Conservation (phyloP, 2,797 vertebrate genomes). For the Anolis apletophallus region DNA sequence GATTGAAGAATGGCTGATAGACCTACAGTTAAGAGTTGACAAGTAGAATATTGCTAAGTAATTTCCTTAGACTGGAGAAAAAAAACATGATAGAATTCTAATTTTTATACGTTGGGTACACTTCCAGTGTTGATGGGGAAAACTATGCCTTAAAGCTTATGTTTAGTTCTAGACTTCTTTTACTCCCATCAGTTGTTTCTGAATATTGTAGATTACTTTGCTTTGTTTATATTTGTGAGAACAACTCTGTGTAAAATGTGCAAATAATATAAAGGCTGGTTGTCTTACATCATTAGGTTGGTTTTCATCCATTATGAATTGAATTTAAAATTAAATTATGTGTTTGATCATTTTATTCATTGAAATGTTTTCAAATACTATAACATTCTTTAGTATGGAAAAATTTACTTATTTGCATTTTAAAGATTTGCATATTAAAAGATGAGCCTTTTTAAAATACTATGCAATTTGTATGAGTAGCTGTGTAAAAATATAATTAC, state of each 20-base stretch:
- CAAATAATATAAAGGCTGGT: constrained; percentile 30
- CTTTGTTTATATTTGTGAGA: constrained; percentile 42
- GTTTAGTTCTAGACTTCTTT: constrained; percentile 15
- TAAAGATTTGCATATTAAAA: constrained; percentile 40
- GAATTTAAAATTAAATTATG: constrained; percentile 61
- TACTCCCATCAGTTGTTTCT: constrained; percentile 37
- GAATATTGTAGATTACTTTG: constrained; percentile 34
- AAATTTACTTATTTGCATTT: constrained; percentile 50
- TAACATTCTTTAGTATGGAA: constrained; percentile 44
- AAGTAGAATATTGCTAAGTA: neutral
- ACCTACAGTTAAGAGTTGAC: rapidly evolving
- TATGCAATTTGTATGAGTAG: constrained; percentile 42
- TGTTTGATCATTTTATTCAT: constrained; percentile 61
- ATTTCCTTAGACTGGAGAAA: neutral
- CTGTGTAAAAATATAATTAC: constrained; percentile 11
- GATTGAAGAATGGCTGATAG: neutral
- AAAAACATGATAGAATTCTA: constrained; percentile 15
- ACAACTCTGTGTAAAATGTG: constrained; percentile 33
- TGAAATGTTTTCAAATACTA: constrained; percentile 50
- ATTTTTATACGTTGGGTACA: constrained; percentile 31
- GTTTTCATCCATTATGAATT: constrained; percentile 51
- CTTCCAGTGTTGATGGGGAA: neutral
- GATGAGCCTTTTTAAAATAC: constrained; percentile 43
- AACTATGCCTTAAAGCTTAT: neutral
- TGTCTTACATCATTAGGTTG: constrained; percentile 56